phyloP scores from a whole-genome alignment of 2,888 invertebrate species.

The Drosophila paracracens region DNA sequence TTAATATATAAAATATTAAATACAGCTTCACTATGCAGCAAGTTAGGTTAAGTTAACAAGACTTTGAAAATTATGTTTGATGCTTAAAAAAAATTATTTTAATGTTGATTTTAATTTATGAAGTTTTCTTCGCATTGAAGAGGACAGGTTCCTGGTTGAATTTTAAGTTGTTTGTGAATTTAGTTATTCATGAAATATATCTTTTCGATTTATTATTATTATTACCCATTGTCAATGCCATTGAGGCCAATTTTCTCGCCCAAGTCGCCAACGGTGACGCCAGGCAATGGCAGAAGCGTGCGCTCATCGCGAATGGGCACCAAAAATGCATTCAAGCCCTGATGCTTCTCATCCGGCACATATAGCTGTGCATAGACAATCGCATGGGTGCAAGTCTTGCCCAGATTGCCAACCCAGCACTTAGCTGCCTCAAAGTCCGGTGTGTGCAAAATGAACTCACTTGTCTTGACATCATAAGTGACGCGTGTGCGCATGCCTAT shows the following conservation, averaged over 20 bases:
- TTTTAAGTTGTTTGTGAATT: neutral
- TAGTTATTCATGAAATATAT: neutral
- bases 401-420: slow-evolving; percentile 90
- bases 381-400: slow-evolving; percentile 93
- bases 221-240: slow-evolving; percentile 96
- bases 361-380: slow-evolving; percentile 95
- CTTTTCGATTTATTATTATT: neutral
- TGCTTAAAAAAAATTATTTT: neutral
- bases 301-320: slow-evolving; percentile 92
- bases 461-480: slow-evolving; percentile 90
- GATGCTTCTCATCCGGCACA: slow-evolving; percentile 91
- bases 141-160: neutral
- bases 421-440: slow-evolving; percentile 92
- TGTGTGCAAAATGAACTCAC: slow-evolving; percentile 90
- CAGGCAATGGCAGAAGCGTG: slow-evolving; percentile 90
- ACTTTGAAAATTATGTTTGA: neutral
- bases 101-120: neutral
- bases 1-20: neutral
- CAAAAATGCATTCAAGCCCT: slow-evolving; percentile 95
- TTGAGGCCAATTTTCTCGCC: slow-evolving; percentile 96
- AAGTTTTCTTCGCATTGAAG: neutral
- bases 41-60: neutral
- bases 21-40: neutral
- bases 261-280: slow-evolving; percentile 95
- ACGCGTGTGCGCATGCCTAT: slow-evolving; percentile 93